Evolutionary conservation across 2,888 invertebrate genomes (phyloP).

Genomic region (Lordiphosa fenestrarum): DNA sequence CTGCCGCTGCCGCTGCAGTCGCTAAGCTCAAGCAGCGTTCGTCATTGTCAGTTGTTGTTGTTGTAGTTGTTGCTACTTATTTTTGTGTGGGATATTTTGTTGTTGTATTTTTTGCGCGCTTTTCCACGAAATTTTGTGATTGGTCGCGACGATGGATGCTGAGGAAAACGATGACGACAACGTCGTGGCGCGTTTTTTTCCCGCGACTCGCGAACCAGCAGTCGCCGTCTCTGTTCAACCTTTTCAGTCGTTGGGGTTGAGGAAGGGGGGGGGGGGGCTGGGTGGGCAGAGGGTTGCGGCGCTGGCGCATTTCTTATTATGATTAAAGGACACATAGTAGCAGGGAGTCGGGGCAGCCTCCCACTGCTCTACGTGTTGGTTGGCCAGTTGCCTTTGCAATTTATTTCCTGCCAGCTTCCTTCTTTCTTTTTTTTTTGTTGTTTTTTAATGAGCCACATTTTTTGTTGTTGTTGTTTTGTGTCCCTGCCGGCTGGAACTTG

Average conservation of each 20-base stretch:
- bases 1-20: conserved; percentile 9
- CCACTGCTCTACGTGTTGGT: conserved; percentile 10
- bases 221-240: conserved; percentile 71
- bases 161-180: conserved; percentile 45
- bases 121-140: conserved; percentile 75
- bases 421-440: conserved; percentile 43
- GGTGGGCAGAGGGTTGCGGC: conserved; percentile 46
- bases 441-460: conserved; percentile 53
- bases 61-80: conserved; percentile 54
- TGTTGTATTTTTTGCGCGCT: conserved; percentile 72
- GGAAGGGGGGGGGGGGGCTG: neutral
- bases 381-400: conserved; percentile 55
- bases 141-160: conserved; percentile 64
- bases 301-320: conserved; percentile 76
- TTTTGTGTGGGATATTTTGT: conserved; percentile 46
- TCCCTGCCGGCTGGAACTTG: conserved; percentile 44
- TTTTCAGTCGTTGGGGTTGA: conserved; percentile 7
- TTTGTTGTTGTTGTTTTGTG: conserved; percentile 14
- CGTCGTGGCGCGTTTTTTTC: conserved; percentile 38
- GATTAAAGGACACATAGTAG: conserved; percentile 67
- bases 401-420: conserved; percentile 31
- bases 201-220: conserved; percentile 54
- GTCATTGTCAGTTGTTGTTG: conserved; percentile 45
- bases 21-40: conserved; percentile 46
- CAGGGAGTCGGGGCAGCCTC: conserved; percentile 7